Evolutionary conservation across 2,113 vertebrate species (phyloP), one percentile per base, ranked within the genome.

Genomic region (Vanacampus margaritifer): DNA sequence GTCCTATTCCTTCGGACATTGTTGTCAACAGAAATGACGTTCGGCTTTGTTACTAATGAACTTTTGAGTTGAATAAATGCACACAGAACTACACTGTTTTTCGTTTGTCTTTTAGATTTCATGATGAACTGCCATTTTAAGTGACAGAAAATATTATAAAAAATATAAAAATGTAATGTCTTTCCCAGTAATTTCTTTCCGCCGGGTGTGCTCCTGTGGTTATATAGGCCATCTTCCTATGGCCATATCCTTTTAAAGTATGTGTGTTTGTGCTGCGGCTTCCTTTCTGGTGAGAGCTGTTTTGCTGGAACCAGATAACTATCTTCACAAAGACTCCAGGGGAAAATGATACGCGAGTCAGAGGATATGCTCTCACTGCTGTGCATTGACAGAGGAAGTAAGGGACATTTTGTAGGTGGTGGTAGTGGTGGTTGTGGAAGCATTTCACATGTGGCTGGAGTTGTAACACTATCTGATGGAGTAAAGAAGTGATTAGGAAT

Each of bases 171-270:
- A n/a, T n/a, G n/a, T n/a, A n/a, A n/a, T n/a, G n/a, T n/a, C n/a
- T n/a, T n/a, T n/a, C n/a, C n/a, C n/a, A n/a, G n/a, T n/a, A n/a
- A n/a, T n/a, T n/a, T n/a, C n/a, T n/a, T n/a, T n/a, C n/a, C n/a
- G n/a, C n/a, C n/a, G n/a, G n/a, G n/a, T n/a, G n/a, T n/a, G n/a
- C 79, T 82, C 83, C 79, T 81, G 83, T 73, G 79, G 84, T 88
- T 87, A 81, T 84, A 81, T 75, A 79, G 82, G 81, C 78, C 72
- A 74, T 78, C 83, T 83, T 84, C 84, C 84, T 83, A 82, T 81
- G 79, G 79, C 73, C 80, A 67, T 71, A 54, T 72, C 67, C 74
- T 75, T 87, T 83, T 80, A 86, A 84, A 61, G 54, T 76, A 65
- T 77, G 74, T 79, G 63, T 82, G 78, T 84, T 85, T 84, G 86